phyloP scores from a whole-genome alignment of 2,113 vertebrate species.

The Phylloscopus trochiloides region DNA sequence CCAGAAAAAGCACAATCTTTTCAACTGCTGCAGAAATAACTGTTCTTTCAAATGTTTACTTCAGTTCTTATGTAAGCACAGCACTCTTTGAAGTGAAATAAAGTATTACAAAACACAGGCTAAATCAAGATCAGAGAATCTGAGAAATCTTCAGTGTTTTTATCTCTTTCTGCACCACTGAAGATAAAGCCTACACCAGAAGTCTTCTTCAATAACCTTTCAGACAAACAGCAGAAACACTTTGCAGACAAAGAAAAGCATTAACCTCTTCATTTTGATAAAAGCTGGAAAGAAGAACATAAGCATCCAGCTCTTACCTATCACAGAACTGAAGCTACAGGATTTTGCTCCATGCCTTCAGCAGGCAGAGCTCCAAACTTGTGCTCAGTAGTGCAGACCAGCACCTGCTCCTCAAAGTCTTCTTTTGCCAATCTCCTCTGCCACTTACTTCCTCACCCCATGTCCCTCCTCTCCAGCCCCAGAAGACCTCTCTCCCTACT shows the following conservation, averaged over 20 bases:
- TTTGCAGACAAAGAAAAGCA: neutral
- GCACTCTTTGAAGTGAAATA: neutral
- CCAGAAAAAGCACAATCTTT: neutral
- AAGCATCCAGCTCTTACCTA: neutral
- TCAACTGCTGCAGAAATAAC: neutral
- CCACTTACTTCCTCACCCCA: fast-evolving
- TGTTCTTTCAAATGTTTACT: neutral
- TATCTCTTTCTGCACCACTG: neutral
- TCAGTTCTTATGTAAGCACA: neutral
- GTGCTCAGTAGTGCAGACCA: fast-evolving
- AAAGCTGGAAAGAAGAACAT: neutral
- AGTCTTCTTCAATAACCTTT: neutral
- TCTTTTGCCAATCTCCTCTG: fast-evolving
- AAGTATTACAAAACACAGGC: neutral
- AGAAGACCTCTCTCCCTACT: fast-evolving
- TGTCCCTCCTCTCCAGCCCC: fast-evolving
- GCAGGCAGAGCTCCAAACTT: neutral
- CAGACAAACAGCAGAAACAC: neutral
- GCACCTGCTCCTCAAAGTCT: fast-evolving
- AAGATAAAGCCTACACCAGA: neutral
- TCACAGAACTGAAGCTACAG: neutral
- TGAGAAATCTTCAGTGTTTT: neutral
- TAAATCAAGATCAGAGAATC: slow-evolving; percentile 22
- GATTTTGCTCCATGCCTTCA: fast-evolving
- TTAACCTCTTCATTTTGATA: neutral